Percentiles rank a stretch among this genome's conserved stretches.
Evolutionary conservation across 2,113 vertebrate genomes (phyloP).

Genomic region (Cryptomyrus ogoouensis): DNA sequence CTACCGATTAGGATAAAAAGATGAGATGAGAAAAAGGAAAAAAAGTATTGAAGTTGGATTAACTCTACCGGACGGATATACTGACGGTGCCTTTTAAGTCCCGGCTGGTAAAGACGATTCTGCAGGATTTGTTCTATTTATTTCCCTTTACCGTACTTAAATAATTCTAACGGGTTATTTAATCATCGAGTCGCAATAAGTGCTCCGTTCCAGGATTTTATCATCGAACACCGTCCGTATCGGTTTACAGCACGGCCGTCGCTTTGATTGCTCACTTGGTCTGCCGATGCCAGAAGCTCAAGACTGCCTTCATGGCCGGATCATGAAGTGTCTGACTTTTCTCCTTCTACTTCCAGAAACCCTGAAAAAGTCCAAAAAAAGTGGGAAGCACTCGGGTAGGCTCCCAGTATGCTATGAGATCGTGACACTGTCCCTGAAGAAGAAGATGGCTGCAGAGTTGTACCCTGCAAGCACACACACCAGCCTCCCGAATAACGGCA

Average conservation of each 20-base stretch:
- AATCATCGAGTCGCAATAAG: not conserved
- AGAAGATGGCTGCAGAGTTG: conserved; percentile 91
- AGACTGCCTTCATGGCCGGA: conserved; percentile 82
- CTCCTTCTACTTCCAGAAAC: conserved; percentile 86
- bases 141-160: not conserved
- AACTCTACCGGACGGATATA: conserved; percentile 24
- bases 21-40: conserved; percentile 37
- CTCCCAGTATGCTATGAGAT: conserved; percentile 72
- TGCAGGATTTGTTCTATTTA: not conserved
- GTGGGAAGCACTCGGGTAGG: conserved; percentile 58
- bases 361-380: conserved; percentile 78
- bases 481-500: conserved; percentile 64
- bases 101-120: conserved; percentile 28
- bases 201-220: conserved; percentile 8
- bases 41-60: conserved; percentile 31
- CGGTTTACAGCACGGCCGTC: not conserved
- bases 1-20: conserved; percentile 21
- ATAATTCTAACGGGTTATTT: not conserved
- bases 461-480: conserved; percentile 68
- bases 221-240: not conserved
- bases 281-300: conserved; percentile 74
- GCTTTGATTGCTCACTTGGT: not conserved
- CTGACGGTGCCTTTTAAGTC: conserved; percentile 36
- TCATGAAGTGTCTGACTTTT: conserved; percentile 87
- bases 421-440: conserved; percentile 66